phyloP scores from a whole-genome alignment of 1,140 invertebrate species.

The Chironomus tepperi region DNA sequence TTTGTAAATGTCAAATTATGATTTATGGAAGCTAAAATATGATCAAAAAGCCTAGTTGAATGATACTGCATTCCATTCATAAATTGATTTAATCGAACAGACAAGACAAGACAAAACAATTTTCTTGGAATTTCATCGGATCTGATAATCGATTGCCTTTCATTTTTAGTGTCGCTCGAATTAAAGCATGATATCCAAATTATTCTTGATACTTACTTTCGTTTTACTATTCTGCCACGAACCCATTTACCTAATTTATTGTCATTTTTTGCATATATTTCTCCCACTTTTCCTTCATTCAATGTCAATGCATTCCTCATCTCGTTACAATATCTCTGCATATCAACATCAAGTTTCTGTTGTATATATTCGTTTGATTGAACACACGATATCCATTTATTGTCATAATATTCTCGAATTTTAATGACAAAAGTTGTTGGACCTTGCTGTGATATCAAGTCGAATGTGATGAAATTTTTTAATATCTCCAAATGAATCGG shows the following conservation, averaged over 20 bases:
- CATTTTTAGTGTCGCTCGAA: no score
- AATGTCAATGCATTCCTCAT: background rate
- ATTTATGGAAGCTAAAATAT: no score
- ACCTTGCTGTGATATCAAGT: background rate
- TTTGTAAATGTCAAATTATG: no score
- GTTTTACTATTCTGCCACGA: background rate
- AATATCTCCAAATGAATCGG: background rate
- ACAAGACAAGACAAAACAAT: no score
- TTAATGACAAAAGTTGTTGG: background rate
- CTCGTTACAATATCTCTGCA: background rate
- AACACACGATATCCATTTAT: slow-evolving; percentile 1
- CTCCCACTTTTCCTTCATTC: background rate
- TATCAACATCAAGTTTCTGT: background rate
- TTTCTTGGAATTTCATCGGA: no score
- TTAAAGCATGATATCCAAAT: no score
- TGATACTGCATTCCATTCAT: no score
- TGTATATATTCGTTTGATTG: background rate
- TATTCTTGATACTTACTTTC: background rate
- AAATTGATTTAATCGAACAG: no score
- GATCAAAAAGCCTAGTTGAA: no score
- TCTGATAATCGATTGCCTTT: no score
- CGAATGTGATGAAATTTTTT: background rate
- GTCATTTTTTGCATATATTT: background rate
- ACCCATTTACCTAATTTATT: background rate
- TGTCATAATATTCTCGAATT: background rate